Evolutionary conservation across 2,797 vertebrate genomes (phyloP).

Genomic region (Eleutherodactylus coqui): DNA sequence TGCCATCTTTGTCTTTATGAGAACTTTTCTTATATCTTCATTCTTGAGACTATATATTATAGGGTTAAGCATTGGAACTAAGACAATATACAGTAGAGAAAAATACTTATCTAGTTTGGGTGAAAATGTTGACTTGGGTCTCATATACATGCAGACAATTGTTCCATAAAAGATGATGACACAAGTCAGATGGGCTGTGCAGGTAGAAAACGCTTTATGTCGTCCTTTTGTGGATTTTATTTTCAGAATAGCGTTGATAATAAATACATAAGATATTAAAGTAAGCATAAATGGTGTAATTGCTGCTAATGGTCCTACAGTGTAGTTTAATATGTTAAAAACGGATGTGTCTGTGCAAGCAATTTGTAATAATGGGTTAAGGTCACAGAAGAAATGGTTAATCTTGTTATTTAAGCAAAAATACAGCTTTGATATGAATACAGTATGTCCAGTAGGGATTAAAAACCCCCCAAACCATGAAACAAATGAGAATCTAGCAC

Average conservation of each 20-base stretch:
- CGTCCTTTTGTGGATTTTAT: constrained; percentile 8
- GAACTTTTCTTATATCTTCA: too few species aligned
- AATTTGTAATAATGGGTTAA: constrained; percentile 15
- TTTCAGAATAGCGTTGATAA: not conserved
- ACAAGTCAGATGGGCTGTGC: constrained; percentile 25
- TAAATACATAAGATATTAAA: constrained; percentile 34
- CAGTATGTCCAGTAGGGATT: constrained; percentile 7
- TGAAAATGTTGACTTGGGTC: too few species aligned
- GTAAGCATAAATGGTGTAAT: not conserved
- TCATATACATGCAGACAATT: too few species aligned
- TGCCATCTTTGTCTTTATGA: too few species aligned
- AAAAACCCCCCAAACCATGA: constrained; percentile 64
- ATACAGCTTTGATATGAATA: constrained; percentile 19
- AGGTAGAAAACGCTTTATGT: constrained; percentile 26
- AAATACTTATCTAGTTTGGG: too few species aligned
- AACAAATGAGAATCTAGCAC: constrained; percentile 49
- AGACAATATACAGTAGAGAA: too few species aligned
- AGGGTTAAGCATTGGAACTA: too few species aligned
- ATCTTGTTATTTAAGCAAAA: not conserved
- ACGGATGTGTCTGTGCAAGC: constrained; percentile 29
- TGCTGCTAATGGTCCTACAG: not conserved
- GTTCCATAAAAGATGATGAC: constrained; percentile 20
- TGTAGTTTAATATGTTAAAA: not conserved
- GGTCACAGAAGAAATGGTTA: not conserved
- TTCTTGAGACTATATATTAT: too few species aligned